Evolutionary conservation across 1,140 invertebrate genomes (phyloP).

Genomic region (Formica selysi): DNA sequence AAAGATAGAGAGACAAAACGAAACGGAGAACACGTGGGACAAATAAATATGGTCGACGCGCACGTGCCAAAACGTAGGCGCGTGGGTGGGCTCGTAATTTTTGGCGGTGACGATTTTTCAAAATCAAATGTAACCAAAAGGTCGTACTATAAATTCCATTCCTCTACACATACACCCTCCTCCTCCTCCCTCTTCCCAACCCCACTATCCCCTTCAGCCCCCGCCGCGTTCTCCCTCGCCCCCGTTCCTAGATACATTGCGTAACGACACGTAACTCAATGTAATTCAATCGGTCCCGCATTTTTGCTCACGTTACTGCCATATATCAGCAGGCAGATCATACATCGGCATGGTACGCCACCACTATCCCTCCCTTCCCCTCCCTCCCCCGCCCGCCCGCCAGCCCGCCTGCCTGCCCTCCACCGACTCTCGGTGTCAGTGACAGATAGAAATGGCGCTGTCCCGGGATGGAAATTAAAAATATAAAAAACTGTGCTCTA

Average conservation of each 20-base stretch:
- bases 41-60: constrained; percentile 74
- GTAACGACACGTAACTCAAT: constrained; percentile 77
- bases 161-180: not conserved
- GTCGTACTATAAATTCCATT: constrained; percentile 73
- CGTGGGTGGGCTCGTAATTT: constrained; percentile 75
- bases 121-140: constrained; percentile 78
- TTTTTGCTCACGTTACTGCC: constrained; percentile 75
- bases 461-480: constrained; percentile 72
- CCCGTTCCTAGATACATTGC: constrained; percentile 65
- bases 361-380: constrained; percentile 43
- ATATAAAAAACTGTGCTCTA: constrained; percentile 74
- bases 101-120: constrained; percentile 76
- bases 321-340: constrained; percentile 74
- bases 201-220: not conserved
- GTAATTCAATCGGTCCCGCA: constrained; percentile 78
- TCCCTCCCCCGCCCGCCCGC: no score
- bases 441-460: constrained; percentile 74
- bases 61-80: constrained; percentile 73
- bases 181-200: not conserved
- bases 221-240: not conserved
- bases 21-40: constrained; percentile 68
- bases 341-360: constrained; percentile 68
- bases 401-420: no score
- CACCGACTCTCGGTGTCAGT: constrained; percentile 51
- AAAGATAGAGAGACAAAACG: not conserved